Conservation (phyloP, 1,140 invertebrate genomes). For the Drosophila erecta region DNA sequence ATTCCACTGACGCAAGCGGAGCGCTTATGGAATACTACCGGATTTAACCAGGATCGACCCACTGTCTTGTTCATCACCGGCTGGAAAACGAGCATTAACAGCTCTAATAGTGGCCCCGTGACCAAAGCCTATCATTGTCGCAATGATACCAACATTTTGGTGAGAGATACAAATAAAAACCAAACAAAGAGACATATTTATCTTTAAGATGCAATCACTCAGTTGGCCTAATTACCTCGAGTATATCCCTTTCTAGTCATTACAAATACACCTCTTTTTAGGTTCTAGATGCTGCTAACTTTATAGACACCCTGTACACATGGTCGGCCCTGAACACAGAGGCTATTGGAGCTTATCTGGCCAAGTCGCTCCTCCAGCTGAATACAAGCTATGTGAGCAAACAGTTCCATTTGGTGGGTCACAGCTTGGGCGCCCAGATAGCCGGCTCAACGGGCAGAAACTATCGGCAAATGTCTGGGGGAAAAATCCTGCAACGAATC, state of each 20-base stretch:
- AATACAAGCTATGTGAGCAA: conserved; percentile 39
- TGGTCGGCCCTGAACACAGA: conserved; percentile 75
- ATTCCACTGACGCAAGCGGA: conserved; percentile 17
- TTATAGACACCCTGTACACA: conserved; percentile 65
- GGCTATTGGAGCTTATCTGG: conserved; percentile 58
- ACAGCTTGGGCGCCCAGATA: conserved; percentile 85
- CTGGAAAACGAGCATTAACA: conserved; percentile 33
- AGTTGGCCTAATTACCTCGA: too few species aligned
- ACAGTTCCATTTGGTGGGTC: conserved; percentile 67
- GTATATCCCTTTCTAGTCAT: too few species aligned
- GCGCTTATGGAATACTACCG: conserved; percentile 17
- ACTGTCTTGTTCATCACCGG: conserved; percentile 56
- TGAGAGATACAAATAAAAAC: conserved; percentile 11
- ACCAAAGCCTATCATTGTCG: conserved; percentile 54
- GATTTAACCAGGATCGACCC: conserved; percentile 18
- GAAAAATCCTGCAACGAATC: conserved; percentile 84
- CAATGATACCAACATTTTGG: conserved; percentile 52
- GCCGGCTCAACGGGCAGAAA: conserved; percentile 85
- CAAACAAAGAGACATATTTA: too few species aligned
- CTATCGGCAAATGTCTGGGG: conserved; percentile 56
- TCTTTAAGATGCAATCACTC: too few species aligned
- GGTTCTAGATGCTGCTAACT: conserved; percentile 59
- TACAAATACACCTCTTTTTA: background rate
- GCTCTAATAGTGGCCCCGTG: conserved; percentile 32
- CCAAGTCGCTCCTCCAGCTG: conserved; percentile 49